Base-by-base conservation (phyloP, 2,888 invertebrate species). In the Aplocera efformata region DNA sequence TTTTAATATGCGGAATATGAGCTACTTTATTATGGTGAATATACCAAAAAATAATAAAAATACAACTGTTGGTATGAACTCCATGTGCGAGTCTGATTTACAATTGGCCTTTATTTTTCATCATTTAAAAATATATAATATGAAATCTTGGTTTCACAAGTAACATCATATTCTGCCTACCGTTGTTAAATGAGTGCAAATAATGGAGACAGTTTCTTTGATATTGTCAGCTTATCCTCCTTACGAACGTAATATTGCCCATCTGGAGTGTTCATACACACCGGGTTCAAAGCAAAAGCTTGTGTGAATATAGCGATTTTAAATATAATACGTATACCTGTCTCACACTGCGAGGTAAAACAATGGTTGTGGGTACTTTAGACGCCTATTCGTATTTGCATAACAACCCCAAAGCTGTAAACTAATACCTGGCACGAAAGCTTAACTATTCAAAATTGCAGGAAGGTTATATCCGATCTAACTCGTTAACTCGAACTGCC, bases 381-480 rank as follows among this genome's bases (percentile, higher is more conserved):
- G 57, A 41, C 55, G 53, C 53, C 51, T 63, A 60, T 58, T 56
- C 52, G 57, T 61, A 65, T 68, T 68, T 64, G 60, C 62, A 65
- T 64, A 68, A 57, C 55, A 57, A 55, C 62, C 54, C 47, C 58
- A 55, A 63, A 60, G 58, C 59, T 61, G 58, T 62, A 59, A 68
- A 65, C 58, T 65, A 63, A 67, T 66, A 63, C 61, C 63, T 63
- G 60, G 56, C 58, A 55, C 53, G 50, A 49, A 57, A 61, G 52
- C 58, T 58, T 50, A 57, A 50, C 52, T 58, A 46, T 53, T 56
- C 56, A 58, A 58, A 62, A 63, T 60, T 58, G 56, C 51, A 53
- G 52, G 51, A 54, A 58, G 53, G 13, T 54, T 56, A 43, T 53
- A 56, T 57, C 53, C 51, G 51, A 63, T 63, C 49, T 45, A 37